Conservation (phyloP, 2,113 vertebrate genomes). For the Scopus umbretta region DNA sequence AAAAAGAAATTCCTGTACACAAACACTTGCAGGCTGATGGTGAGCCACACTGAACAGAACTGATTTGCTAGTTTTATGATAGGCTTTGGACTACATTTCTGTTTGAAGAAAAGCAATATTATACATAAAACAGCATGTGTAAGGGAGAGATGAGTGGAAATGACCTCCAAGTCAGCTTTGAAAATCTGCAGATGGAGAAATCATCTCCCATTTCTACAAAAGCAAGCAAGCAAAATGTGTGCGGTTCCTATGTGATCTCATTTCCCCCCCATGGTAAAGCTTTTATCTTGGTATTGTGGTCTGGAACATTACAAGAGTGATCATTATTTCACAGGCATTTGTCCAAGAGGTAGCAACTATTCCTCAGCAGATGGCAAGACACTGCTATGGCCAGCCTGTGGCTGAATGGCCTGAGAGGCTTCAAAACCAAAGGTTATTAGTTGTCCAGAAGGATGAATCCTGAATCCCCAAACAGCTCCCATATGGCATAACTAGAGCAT, state of each 20-base stretch:
- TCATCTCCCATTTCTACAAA: neutral
- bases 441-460: neutral
- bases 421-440: neutral
- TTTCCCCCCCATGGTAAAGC: neutral
- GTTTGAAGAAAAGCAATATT: neutral
- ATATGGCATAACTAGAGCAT: neutral
- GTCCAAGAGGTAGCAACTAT: neutral
- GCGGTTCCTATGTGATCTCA: accelerated
- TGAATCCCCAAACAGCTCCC: neutral
- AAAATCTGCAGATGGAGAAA: neutral
- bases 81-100: neutral
- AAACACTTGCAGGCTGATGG: neutral
- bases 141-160: neutral
- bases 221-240: neutral
- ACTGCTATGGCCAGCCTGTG: neutral
- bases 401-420: neutral
- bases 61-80: neutral
- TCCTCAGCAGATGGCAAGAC: neutral
- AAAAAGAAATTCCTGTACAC: neutral
- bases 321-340: neutral
- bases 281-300: neutral
- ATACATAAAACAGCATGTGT: neutral
- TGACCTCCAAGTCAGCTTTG: neutral
- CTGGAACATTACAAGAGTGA: neutral
- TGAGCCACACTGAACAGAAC: neutral